phyloP scores from a whole-genome alignment of 2,888 invertebrate species.

The Hypselothyrea guttata region DNA sequence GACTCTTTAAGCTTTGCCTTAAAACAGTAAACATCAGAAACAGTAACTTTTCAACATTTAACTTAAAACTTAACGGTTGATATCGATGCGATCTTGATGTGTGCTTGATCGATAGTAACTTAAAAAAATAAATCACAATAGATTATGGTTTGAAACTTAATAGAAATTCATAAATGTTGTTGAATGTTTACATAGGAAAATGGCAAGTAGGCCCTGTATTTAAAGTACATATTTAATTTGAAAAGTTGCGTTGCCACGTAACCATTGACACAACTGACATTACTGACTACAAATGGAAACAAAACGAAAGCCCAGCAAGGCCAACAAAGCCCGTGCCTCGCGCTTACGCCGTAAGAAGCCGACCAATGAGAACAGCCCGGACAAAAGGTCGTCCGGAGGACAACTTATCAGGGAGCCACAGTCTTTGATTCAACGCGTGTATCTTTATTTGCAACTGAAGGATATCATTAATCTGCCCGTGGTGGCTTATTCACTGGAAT shows the following conservation, averaged over 20 bases:
- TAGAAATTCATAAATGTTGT: no score
- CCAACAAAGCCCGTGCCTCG: background rate
- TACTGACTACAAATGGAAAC: background rate
- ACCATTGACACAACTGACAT: conserved; percentile 14
- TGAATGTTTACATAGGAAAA: no score
- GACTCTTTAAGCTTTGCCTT: background rate
- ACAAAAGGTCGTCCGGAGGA: background rate
- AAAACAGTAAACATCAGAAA: no score
- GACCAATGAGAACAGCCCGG: background rate
- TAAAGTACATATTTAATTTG: no score
- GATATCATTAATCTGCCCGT: conserved; percentile 45
- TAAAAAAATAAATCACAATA: no score
- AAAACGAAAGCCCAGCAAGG: background rate
- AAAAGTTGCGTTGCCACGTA: background rate
- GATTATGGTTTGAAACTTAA: no score
- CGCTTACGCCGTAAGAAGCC: conserved; percentile 1
- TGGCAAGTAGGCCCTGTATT: no score
- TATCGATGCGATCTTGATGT: no score
- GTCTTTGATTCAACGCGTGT: conserved; percentile 50
- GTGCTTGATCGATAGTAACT: no score
- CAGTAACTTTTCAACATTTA: no score
- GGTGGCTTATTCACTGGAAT: conserved; percentile 50
- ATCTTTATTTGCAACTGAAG: conserved; percentile 70
- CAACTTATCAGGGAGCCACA: no score
- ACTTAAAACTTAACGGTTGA: no score